Evolutionary conservation across 1,140 invertebrate genomes (phyloP).

Genomic region (Drosophila sp.): DNA sequence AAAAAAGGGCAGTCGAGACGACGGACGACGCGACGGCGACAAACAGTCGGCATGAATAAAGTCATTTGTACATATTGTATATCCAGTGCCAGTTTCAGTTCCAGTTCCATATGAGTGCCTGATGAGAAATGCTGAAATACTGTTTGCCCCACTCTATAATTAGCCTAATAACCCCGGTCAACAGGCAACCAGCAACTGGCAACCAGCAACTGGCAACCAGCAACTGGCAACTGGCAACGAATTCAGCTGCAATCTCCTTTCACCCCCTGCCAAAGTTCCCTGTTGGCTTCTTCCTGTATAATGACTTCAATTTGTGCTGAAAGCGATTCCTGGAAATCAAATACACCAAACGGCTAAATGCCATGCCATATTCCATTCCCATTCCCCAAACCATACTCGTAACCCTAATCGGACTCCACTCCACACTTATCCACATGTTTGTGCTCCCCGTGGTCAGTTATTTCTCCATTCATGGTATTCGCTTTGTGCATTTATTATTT

Average conservation of each 20-base stretch:
- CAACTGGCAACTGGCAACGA: no score
- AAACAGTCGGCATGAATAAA: conserved; percentile 81
- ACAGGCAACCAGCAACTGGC: conserved; percentile 38
- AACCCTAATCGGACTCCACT: conserved; percentile 18
- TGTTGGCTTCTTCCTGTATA: conserved; percentile 49
- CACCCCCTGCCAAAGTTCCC: not conserved
- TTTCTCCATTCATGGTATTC: conserved; percentile 51
- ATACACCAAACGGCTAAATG: conserved; percentile 79
- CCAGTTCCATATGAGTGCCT: conserved; percentile 46
- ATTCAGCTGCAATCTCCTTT: conserved; percentile 24
- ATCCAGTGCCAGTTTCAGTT: no score
- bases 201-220: no score
- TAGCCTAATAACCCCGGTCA: conserved; percentile 77
- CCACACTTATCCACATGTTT: conserved; percentile 10
- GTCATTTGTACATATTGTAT: conserved; percentile 63
- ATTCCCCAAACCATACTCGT: conserved; percentile 10
- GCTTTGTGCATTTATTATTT: conserved; percentile 61
- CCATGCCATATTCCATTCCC: conserved; percentile 72
- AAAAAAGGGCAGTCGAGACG: conserved; percentile 38
- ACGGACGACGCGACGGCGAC: conserved; percentile 73
- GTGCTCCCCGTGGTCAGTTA: conserved; percentile 27
- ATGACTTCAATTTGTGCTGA: conserved; percentile 81
- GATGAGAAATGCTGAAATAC: conserved; percentile 60
- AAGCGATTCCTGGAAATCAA: conserved; percentile 82
- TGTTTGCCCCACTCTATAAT: conserved; percentile 69